phyloP scores from a whole-genome alignment of 2,888 invertebrate genomes.

The Abrostola tripartita region DNA sequence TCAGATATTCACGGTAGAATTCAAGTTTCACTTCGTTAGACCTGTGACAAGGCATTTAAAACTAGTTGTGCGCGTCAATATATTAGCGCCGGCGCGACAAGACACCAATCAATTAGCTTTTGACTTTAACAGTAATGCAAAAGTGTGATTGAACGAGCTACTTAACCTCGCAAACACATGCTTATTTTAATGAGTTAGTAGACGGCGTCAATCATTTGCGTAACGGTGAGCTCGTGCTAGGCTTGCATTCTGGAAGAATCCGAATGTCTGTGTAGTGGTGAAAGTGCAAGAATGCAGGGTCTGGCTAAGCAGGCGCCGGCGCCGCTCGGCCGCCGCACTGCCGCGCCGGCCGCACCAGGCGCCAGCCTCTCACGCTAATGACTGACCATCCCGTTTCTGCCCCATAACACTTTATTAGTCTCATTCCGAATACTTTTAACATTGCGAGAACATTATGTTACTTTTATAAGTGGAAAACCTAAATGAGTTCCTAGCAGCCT shows the following conservation, averaged over 20 bases:
- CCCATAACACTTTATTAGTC: conserved; percentile 62
- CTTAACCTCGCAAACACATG: conserved; percentile 43
- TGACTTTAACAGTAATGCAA: conserved; percentile 41
- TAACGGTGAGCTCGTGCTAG: conserved; percentile 60
- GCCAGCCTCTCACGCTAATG: conserved; percentile 62
- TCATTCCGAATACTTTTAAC: conserved; percentile 42
- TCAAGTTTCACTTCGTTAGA: conserved; percentile 17
- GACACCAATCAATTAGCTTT: conserved; percentile 39
- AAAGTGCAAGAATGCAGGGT: conserved; percentile 79
- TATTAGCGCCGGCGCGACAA: conserved; percentile 8
- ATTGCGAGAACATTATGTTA: conserved; percentile 37
- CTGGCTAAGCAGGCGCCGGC: conserved; percentile 48
- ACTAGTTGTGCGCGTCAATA: conserved; percentile 8
- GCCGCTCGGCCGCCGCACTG: conserved; percentile 43
- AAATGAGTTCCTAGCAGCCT: conserved; percentile 24
- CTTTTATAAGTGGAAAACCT: conserved; percentile 17
- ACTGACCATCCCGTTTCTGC: conserved; percentile 61
- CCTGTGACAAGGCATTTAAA: conserved; percentile 7
- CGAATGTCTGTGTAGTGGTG: conserved; percentile 66
- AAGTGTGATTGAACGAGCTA: conserved; percentile 46
- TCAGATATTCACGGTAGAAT: neutral
- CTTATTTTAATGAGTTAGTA: conserved; percentile 55
- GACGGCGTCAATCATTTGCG: conserved; percentile 64
- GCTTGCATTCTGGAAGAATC: conserved; percentile 56
- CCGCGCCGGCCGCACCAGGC: conserved; percentile 49